Evolutionary conservation across 2,888 invertebrate species (phyloP).

Genomic region (Tinea trinotella): DNA sequence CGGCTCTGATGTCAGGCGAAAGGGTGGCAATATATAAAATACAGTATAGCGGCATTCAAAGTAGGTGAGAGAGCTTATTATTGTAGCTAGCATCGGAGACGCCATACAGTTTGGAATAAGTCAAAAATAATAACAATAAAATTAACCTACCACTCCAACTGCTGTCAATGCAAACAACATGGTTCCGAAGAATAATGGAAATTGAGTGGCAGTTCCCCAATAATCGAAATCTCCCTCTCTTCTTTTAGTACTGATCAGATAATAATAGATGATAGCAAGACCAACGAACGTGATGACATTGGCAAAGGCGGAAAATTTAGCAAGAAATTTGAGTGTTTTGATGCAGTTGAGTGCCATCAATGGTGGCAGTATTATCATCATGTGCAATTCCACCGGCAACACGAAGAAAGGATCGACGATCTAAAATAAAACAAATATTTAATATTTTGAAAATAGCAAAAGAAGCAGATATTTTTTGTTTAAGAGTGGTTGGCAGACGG

Average conservation of each 20-base stretch:
- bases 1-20: background rate
- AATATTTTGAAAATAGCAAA: too few species aligned
- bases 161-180: slow-evolving; percentile 91
- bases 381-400: slow-evolving; percentile 71
- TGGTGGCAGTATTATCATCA: slow-evolving; percentile 78
- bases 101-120: background rate
- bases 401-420: slow-evolving; percentile 54
- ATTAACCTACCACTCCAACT: slow-evolving; percentile 78
- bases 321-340: slow-evolving; percentile 82
- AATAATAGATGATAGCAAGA: slow-evolving; percentile 82
- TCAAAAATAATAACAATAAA: background rate
- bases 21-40: background rate
- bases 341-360: slow-evolving; percentile 80
- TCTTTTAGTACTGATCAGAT: slow-evolving; percentile 71
- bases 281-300: slow-evolving; percentile 85
- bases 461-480: too few species aligned
- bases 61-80: too few species aligned
- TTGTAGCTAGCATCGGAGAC: too few species aligned
- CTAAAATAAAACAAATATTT: slow-evolving; percentile 46
- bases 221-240: slow-evolving; percentile 60
- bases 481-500: too few species aligned
- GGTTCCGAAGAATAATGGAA: slow-evolving; percentile 90
- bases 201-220: slow-evolving; percentile 46
- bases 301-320: slow-evolving; percentile 87
- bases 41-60: background rate